Percentiles rank a stretch among this genome's conserved stretches.
Conservation (phyloP, 2,888 invertebrate species). For the Philereme vetulata region DNA sequence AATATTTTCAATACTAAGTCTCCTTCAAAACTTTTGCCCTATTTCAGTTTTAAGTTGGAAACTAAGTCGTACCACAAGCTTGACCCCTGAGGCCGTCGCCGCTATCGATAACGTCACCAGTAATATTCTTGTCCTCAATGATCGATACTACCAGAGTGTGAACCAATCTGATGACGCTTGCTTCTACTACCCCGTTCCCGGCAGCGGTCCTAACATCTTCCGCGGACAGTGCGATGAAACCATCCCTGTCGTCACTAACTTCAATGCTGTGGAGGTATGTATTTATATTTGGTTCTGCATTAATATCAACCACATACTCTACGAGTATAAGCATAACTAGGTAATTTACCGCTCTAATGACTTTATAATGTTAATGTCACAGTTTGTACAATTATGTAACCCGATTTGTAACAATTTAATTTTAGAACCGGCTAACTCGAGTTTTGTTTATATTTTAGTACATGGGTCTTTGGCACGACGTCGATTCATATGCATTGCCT, state of each 20-base stretch:
- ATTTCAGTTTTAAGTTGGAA: conserved; percentile 64
- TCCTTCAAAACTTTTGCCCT: neutral
- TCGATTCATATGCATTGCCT: conserved; percentile 54
- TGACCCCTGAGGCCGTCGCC: conserved; percentile 34
- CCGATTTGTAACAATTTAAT: too few relatives aligned
- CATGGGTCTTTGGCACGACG: conserved; percentile 59
- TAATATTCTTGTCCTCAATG: conserved; percentile 42
- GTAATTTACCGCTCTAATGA: too few relatives aligned
- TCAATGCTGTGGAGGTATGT: conserved; percentile 48
- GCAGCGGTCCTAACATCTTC: conserved; percentile 40
- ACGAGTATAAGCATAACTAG: too few relatives aligned
- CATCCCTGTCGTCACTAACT: conserved; percentile 56
- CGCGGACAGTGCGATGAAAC: conserved; percentile 54
- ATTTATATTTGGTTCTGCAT: neutral
- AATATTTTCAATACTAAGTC: neutral
- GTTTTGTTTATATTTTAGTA: conserved; percentile 47
- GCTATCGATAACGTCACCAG: conserved; percentile 39
- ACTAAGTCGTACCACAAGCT: conserved; percentile 49
- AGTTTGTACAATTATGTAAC: too few relatives aligned
- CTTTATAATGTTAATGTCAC: too few relatives aligned
- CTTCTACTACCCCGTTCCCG: conserved; percentile 51
- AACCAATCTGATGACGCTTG: conserved; percentile 47
- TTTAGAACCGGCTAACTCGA: too few relatives aligned
- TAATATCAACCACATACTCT: too few relatives aligned
- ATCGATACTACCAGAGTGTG: conserved; percentile 45